Conservation (phyloP, 1,140 invertebrate species). For the Laupala kohalensis region DNA sequence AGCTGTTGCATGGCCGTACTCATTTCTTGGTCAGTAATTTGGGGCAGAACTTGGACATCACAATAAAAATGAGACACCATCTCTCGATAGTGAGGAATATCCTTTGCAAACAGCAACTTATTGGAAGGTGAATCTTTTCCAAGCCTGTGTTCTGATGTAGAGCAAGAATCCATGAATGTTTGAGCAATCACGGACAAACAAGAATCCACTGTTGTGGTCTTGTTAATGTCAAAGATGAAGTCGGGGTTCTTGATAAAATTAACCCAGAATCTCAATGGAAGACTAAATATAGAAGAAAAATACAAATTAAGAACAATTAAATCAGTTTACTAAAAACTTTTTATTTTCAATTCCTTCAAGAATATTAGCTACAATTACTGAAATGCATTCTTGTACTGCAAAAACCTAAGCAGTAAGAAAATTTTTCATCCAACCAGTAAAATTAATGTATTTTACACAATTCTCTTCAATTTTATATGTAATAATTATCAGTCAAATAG, state of each 20-base stretch:
- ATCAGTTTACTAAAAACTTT: not conserved
- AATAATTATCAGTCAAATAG: not conserved
- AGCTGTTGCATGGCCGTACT: conserved; percentile 83
- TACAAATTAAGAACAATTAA: not conserved
- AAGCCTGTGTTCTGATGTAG: conserved; percentile 71
- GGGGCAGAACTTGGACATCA: conserved; percentile 68
- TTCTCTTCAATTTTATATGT: not conserved
- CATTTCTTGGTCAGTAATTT: conserved; percentile 85
- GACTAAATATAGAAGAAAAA: conserved; percentile 37
- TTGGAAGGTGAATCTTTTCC: conserved; percentile 92
- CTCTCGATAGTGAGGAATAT: conserved; percentile 77
- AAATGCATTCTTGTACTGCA: too few relatives aligned
- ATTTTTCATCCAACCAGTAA: too few relatives aligned
- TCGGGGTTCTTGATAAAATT: conserved; percentile 96
- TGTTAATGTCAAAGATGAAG: conserved; percentile 92
- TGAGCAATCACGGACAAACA: conserved; percentile 90
- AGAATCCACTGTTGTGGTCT: conserved; percentile 80
- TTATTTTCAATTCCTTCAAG: not conserved
- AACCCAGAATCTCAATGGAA: conserved; percentile 90
- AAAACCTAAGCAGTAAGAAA: too few relatives aligned
- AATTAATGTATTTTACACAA: conserved; percentile 3
- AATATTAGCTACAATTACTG: not conserved
- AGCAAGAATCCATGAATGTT: conserved; percentile 92
- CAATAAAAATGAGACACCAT: conserved; percentile 79
- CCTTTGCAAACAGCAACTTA: conserved; percentile 88